phyloP scores from a whole-genome alignment of 2,113 vertebrate genomes.

The Lophotis ruficrista region DNA sequence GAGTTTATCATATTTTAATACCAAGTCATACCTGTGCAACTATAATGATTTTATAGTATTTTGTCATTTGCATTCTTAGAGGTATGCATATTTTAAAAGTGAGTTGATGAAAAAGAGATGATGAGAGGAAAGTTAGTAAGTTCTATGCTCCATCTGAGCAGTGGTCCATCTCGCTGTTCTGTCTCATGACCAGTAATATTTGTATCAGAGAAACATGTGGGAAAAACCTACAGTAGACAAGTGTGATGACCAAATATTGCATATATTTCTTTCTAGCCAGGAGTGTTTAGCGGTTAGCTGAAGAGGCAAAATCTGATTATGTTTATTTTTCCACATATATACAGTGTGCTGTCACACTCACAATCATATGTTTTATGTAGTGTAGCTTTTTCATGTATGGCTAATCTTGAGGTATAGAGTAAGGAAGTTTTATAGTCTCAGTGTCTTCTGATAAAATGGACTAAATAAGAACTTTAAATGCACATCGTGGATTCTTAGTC shows the following conservation, averaged over 20 bases:
- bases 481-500: background rate
- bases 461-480: background rate
- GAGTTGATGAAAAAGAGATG: background rate
- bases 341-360: background rate
- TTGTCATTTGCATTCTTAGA: background rate
- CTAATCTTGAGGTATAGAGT: background rate
- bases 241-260: background rate
- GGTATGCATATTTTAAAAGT: background rate
- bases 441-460: background rate
- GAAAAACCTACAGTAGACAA: background rate
- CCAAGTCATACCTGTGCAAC: background rate
- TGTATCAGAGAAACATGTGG: background rate
- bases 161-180: background rate
- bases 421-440: background rate
- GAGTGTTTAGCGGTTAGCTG: background rate
- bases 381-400: background rate
- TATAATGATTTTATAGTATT: background rate
- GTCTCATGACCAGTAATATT: background rate
- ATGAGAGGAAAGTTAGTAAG: background rate
- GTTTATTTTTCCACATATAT: background rate
- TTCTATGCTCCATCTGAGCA: background rate
- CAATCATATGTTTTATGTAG: background rate
- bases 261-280: background rate
- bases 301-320: background rate
- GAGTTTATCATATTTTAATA: background rate